phyloP scores from a whole-genome alignment of 2,888 invertebrate species.

The Machimus atricapillus region DNA sequence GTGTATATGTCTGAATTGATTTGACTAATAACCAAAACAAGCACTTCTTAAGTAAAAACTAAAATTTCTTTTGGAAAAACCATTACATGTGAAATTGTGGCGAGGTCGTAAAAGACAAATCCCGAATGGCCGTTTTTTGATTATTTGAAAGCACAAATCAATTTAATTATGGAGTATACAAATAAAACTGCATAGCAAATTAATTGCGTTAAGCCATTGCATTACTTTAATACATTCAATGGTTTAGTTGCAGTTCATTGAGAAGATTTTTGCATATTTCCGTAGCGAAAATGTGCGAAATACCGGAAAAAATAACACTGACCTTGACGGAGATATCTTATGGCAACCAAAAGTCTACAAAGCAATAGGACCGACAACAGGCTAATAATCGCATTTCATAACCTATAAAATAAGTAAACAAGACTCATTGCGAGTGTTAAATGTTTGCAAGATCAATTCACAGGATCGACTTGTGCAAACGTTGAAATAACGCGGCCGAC shows the following conservation, averaged over 20 bases:
- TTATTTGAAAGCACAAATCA: neutral
- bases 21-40: too few relatives aligned
- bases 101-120: too few relatives aligned
- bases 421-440: constrained; percentile 18
- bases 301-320: neutral
- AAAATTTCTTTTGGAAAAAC: too few relatives aligned
- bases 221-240: neutral
- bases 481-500: constrained; percentile 16
- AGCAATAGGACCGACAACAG: constrained; percentile 42
- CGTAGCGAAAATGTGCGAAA: neutral
- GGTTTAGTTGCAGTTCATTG: neutral
- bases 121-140: too few relatives aligned
- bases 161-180: neutral
- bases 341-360: neutral
- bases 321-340: constrained; percentile 15
- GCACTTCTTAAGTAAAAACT: too few relatives aligned
- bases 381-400: constrained; percentile 46
- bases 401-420: constrained; percentile 46
- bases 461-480: constrained; percentile 41
- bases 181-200: neutral
- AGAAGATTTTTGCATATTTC: neutral
- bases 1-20: too few relatives aligned
- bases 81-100: neutral
- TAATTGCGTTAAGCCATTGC: neutral
- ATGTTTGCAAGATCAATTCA: constrained; percentile 43